Percentiles rank a stretch among this genome's conserved stretches.
These are phyloP conservation scores for Excalfactoria chinensis DNA, from an alignment of 2,113 vertebrate genomes.

Conservation along the genomic window DNA sequence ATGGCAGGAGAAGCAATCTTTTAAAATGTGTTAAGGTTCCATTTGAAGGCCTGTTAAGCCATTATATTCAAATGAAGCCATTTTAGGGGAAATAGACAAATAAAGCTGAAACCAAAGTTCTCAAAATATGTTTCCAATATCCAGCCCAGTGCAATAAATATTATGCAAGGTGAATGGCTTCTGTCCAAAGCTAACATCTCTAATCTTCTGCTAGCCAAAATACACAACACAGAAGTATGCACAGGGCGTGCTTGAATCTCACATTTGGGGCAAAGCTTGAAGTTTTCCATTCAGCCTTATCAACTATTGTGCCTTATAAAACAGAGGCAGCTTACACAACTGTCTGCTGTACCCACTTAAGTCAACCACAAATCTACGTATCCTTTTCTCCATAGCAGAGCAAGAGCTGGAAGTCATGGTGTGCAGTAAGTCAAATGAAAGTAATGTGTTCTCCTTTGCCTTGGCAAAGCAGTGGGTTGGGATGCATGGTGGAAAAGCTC, in stretches of 20 bases:
- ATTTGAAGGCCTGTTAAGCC: conserved; percentile 22
- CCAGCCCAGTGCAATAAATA: conserved; percentile 40
- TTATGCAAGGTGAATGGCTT: conserved; percentile 66
- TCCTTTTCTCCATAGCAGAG: background rate
- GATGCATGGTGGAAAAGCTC: background rate
- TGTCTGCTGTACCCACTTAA: background rate
- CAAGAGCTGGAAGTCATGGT: background rate
- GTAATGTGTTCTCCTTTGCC: background rate
- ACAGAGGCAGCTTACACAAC: background rate
- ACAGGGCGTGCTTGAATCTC: background rate
- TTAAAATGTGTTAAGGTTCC: background rate
- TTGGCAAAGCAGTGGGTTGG: background rate
- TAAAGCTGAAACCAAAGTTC: conserved; percentile 43
- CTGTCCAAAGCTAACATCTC: conserved; percentile 60
- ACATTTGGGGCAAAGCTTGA: conserved; percentile 27
- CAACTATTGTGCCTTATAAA: background rate
- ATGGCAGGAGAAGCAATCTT: conserved; percentile 4
- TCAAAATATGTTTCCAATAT: conserved; percentile 63
- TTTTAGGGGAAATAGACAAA: conserved; percentile 41
- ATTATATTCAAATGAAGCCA: conserved; percentile 56
- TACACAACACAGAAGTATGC: conserved; percentile 56
- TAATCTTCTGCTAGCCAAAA: conserved; percentile 58
- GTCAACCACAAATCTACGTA: background rate
- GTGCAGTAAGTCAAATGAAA: background rate
- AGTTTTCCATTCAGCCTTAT: conserved; percentile 44